These are phyloP conservation scores for Palythoa grandiflora DNA, from an alignment of 92 coral and sea anemone species.

Conservation along the genomic window DNA sequence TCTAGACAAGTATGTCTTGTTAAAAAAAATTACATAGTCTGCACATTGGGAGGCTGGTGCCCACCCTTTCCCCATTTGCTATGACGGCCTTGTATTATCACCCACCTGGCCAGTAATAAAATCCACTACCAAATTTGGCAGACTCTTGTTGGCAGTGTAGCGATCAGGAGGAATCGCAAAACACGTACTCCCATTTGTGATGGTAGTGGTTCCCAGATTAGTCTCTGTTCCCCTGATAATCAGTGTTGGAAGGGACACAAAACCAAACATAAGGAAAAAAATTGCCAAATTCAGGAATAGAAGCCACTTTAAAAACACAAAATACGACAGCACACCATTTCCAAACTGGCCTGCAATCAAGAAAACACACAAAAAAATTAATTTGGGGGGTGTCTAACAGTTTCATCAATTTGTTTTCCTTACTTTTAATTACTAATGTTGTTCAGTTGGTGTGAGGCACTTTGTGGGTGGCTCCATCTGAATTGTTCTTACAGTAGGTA, in stretches of 20 bases:
- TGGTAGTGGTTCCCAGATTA: not conserved
- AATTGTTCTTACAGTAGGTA: too few relatives aligned
- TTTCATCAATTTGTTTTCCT: too few relatives aligned
- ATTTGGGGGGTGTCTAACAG: too few relatives aligned
- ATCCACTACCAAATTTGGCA: slow-evolving; percentile 70
- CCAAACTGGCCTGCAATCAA: slow-evolving; percentile 95
- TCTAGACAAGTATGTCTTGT: not conserved
- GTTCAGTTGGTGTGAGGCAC: too few relatives aligned
- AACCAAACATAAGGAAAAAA: slow-evolving; percentile 85
- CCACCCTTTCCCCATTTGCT: too few relatives aligned
- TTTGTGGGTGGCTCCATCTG: too few relatives aligned
- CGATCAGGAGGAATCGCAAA: slow-evolving; percentile 20
- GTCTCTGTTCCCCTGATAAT: slow-evolving; percentile 41
- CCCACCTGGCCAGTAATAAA: slow-evolving; percentile 94
- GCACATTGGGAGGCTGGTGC: too few relatives aligned
- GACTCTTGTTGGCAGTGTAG: slow-evolving; percentile 38
- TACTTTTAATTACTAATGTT: too few relatives aligned
- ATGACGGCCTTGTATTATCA: not conserved
- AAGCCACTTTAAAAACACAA: slow-evolving; percentile 96
- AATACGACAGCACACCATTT: slow-evolving; percentile 97
- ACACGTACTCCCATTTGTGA: slow-evolving; percentile 33
- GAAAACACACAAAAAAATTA: not conserved
- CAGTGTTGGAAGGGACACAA: slow-evolving; percentile 83
- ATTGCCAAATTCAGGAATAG: slow-evolving; percentile 86
- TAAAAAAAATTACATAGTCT: too few relatives aligned